Evolutionary conservation across 2,888 invertebrate genomes (phyloP).

Genomic region (Embidobia sp.): DNA sequence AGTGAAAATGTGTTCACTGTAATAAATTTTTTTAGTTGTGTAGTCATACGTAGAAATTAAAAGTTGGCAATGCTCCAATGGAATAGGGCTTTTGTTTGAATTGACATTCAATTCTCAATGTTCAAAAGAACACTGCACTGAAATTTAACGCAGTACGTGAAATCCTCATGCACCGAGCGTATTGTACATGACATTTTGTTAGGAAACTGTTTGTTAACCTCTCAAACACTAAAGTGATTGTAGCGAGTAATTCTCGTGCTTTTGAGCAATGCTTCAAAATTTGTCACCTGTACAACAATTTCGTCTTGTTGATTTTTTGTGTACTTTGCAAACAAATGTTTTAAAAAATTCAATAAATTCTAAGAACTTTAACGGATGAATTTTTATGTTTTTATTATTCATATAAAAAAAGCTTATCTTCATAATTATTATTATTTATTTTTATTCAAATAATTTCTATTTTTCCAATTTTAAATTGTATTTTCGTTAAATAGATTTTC

Average conservation of each 20-base stretch:
- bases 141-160: slow-evolving; percentile 41
- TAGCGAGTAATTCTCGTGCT: slow-evolving; percentile 21
- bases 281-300: slow-evolving; percentile 1
- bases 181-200: slow-evolving; percentile 53
- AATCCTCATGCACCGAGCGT: slow-evolving; percentile 53
- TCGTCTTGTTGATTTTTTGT: slow-evolving; percentile 8
- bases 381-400: too few relatives aligned
- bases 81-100: slow-evolving; percentile 21
- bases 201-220: slow-evolving; percentile 49
- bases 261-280: slow-evolving; percentile 7
- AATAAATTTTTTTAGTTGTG: too few relatives aligned
- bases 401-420: too few relatives aligned
- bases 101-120: slow-evolving; percentile 37
- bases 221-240: slow-evolving; percentile 51
- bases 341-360: too few relatives aligned
- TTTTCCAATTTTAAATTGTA: too few relatives aligned
- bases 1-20: too few relatives aligned
- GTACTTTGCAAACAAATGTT: background rate
- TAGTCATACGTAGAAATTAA: slow-evolving; percentile 33
- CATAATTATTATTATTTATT: too few relatives aligned
- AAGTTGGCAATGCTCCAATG: slow-evolving; percentile 36
- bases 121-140: slow-evolving; percentile 43
- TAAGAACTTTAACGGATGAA: too few relatives aligned
- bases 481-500: too few relatives aligned
- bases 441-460: too few relatives aligned